Percentiles rank a stretch among this genome's conserved stretches.
phyloP scores from a whole-genome alignment of 2,888 invertebrate species.

The Tetragnatha montana region DNA sequence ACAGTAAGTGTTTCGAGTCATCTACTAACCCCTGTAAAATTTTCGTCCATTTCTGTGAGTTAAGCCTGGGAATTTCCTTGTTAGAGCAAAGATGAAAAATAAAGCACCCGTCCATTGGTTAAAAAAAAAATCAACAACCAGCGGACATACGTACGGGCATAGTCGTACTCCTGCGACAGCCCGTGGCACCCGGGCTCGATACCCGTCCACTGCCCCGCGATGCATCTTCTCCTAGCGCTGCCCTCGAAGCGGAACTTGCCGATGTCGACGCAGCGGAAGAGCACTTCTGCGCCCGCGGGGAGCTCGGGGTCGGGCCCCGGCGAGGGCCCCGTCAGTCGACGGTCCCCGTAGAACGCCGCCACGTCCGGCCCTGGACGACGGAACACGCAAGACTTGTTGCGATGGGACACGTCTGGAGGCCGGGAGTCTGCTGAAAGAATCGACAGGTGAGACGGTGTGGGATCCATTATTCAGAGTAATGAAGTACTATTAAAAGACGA shows the following conservation, averaged over 20 bases:
- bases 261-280: conserved; percentile 86
- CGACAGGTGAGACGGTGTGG: too few relatives aligned
- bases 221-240: conserved; percentile 83
- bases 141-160: conserved; percentile 82
- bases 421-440: conserved; percentile 20
- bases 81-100: too few relatives aligned
- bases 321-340: conserved; percentile 84
- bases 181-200: conserved; percentile 86
- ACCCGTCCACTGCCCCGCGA: conserved; percentile 88
- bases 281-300: conserved; percentile 84
- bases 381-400: conserved; percentile 86
- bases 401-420: conserved; percentile 45
- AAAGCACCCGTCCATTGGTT: too few relatives aligned
- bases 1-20: too few relatives aligned
- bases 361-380: conserved; percentile 86
- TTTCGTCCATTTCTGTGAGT: too few relatives aligned
- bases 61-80: too few relatives aligned
- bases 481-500: too few relatives aligned
- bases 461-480: too few relatives aligned
- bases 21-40: too few relatives aligned
- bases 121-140: too few relatives aligned
- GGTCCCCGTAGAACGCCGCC: conserved; percentile 87
- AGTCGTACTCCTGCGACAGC: conserved; percentile 89
- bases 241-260: conserved; percentile 90
- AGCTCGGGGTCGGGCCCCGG: conserved; percentile 87